phyloP scores from a whole-genome alignment of 1,140 invertebrate species.

The Holotrichia oblita region DNA sequence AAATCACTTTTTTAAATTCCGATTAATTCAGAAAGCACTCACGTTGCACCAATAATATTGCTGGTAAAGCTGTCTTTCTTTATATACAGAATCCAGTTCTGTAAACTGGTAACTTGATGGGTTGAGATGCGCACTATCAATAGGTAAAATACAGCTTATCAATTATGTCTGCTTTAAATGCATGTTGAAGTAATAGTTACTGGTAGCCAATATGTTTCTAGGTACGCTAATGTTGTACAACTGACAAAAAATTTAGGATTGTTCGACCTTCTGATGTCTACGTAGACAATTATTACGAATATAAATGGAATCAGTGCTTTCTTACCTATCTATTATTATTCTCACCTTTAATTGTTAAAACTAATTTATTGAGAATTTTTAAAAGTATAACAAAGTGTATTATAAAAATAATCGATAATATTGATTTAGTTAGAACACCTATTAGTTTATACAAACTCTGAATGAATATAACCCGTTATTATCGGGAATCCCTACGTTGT shows the following conservation, averaged over 20 bases:
- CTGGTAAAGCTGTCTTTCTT: not conserved
- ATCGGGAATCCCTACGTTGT: not conserved
- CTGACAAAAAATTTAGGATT: not conserved
- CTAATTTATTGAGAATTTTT: not conserved
- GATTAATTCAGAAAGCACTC: not conserved
- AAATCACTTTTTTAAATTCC: not conserved
- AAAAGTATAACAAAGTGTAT: not conserved
- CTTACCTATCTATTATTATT: not conserved
- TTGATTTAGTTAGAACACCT: not conserved
- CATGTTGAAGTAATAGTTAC: not conserved
- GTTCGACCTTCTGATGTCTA: not conserved
- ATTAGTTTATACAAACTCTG: not conserved
- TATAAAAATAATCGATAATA: not conserved
- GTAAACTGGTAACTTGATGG: not conserved
- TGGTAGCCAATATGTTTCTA: not conserved
- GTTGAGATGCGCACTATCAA: not conserved
- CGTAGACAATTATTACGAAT: not conserved
- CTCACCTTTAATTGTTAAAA: not conserved
- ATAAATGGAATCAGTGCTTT: not conserved
- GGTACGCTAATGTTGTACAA: not conserved
- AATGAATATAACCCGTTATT: not conserved
- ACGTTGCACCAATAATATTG: not conserved
- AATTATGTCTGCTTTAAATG: not conserved
- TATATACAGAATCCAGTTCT: constrained; percentile 32
- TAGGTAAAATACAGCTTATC: not conserved